Conservation (phyloP, 2,797 vertebrate species). For the Anableps anableps region DNA sequence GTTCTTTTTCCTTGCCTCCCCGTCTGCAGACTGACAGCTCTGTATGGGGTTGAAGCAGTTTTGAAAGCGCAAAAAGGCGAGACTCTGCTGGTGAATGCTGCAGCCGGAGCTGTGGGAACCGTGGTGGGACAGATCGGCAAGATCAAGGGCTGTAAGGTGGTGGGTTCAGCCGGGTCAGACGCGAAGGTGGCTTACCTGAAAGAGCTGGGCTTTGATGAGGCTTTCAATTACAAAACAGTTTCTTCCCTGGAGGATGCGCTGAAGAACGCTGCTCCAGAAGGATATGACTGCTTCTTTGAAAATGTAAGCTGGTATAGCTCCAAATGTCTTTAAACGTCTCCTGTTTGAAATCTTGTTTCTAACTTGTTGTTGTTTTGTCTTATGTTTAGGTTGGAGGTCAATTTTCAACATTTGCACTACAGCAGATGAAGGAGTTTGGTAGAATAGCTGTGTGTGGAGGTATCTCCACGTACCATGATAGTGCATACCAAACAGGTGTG, state of each 20-base stretch:
- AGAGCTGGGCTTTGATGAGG: slow-evolving; percentile 88
- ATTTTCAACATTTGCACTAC: slow-evolving; percentile 77
- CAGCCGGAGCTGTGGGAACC: slow-evolving; percentile 91
- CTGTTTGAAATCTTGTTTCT: not conserved
- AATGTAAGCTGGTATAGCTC: slow-evolving; percentile 82
- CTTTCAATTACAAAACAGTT: slow-evolving; percentile 92
- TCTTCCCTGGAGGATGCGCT: slow-evolving; percentile 86
- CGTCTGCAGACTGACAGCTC: slow-evolving; percentile 85
- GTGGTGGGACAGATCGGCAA: slow-evolving; percentile 92
- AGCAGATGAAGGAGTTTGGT: slow-evolving; percentile 89
- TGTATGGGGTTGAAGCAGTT: slow-evolving; percentile 89
- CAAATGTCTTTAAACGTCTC: not conserved
- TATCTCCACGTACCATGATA: slow-evolving; percentile 86
- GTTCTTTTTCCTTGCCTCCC: not conserved
- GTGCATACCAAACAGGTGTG: slow-evolving; percentile 80
- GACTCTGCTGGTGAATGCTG: slow-evolving; percentile 89
- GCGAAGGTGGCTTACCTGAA: slow-evolving; percentile 88
- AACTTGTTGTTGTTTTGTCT: not conserved
- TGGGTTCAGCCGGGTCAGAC: slow-evolving; percentile 88
- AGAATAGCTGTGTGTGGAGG: slow-evolving; percentile 88
- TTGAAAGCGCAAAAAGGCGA: slow-evolving; percentile 86
- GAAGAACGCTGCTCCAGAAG: slow-evolving; percentile 85
- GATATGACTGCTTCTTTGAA: slow-evolving; percentile 94
- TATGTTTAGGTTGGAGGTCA: slow-evolving; percentile 85
- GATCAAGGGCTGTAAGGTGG: slow-evolving; percentile 91